Percentiles rank a stretch among this genome's conserved stretches.
phyloP scores from a whole-genome alignment of 1,140 invertebrate genomes.

The Pantala flavescens region DNA sequence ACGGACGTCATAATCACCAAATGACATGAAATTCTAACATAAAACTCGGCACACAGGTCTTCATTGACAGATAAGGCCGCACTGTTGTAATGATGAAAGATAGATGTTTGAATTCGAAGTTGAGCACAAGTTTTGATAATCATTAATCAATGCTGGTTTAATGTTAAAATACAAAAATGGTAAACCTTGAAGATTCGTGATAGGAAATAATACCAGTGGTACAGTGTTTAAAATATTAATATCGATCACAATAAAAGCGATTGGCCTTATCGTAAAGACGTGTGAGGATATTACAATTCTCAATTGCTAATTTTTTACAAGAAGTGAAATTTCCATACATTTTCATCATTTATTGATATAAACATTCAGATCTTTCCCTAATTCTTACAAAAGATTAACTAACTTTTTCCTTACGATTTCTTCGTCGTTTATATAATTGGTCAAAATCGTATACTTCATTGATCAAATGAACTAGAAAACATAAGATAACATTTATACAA shows the following conservation, averaged over 20 bases:
- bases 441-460: slow-evolving; percentile 6
- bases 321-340: not conserved
- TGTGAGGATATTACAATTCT: not conserved
- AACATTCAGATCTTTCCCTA: slow-evolving; percentile 5
- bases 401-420: not conserved
- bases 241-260: not conserved
- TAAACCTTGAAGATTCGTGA: no score
- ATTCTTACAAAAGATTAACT: not conserved
- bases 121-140: no score
- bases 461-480: not conserved
- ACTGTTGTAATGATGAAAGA: not conserved
- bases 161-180: no score
- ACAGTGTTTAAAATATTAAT: not conserved
- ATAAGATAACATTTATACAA: no score
- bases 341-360: not conserved
- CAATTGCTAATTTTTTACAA: slow-evolving; percentile 4
- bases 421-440: not conserved
- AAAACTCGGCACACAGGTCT: not conserved
- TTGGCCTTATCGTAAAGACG: not conserved
- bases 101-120: no score
- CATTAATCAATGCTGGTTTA: no score
- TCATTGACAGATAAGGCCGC: not conserved
- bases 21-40: not conserved
- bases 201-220: not conserved
- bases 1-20: not conserved